These are phyloP conservation scores for Alces alces DNA, from an alignment of 2,113 vertebrate species.

Conservation along the genomic window DNA sequence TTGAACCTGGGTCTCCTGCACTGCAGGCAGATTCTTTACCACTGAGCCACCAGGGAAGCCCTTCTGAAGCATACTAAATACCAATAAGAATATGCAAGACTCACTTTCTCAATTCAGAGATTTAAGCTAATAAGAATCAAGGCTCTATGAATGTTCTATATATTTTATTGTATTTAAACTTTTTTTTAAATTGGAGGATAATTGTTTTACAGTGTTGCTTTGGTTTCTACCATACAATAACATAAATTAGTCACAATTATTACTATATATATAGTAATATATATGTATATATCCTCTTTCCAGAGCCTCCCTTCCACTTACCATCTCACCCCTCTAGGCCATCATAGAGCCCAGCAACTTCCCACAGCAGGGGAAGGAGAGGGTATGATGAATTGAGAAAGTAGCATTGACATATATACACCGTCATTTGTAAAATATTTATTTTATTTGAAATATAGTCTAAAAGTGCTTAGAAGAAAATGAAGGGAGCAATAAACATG, in stretches of 20 bases:
- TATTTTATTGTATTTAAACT: not conserved
- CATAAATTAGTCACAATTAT: not conserved
- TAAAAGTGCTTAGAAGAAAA: not conserved
- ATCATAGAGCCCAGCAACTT: not conserved
- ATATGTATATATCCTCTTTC: not conserved
- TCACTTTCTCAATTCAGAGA: not conserved
- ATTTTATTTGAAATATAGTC: not conserved
- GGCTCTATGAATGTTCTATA: not conserved
- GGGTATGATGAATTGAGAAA: not conserved
- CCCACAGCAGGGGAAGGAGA: not conserved
- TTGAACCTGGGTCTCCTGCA: not conserved
- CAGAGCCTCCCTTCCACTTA: not conserved
- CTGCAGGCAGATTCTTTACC: not conserved
- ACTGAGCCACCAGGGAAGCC: not conserved
- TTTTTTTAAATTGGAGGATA: not conserved
- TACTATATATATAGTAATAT: not conserved
- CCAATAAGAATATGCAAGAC: not conserved
- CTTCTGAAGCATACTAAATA: not conserved
- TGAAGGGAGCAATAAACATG: not conserved
- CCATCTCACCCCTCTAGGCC: not conserved
- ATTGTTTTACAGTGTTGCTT: not conserved
- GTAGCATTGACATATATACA: not conserved
- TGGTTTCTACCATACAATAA: not conserved
- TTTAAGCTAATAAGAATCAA: slow-evolving; percentile 1
- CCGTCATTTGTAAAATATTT: not conserved